Evolutionary conservation across 2,113 vertebrate species (phyloP), one percentile per base, ranked within the genome.

Genomic region (Caracal caracal): DNA sequence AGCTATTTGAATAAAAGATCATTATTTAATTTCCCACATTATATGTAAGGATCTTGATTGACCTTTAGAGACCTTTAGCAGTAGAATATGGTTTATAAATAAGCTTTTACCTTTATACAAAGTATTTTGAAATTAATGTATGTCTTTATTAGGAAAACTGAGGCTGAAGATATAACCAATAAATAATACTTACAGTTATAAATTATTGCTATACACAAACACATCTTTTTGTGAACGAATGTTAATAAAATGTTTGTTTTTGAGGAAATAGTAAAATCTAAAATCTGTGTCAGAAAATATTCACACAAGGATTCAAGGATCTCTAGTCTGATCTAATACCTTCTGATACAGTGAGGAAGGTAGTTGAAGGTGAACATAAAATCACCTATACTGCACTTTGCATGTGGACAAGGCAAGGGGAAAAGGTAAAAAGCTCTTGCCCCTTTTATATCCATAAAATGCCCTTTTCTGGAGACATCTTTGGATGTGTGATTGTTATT

Each of bases 401-500:
- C 51, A 80, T 10, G 78, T 56, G 88, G 93, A 49, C 83, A 97
- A 82, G 6, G 5, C 59, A 81, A 80, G 59, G 84, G 88, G 90
- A 90, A 97, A 91, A 88, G 70, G 43, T 95, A 33, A 96, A 96
- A 95, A 63, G 35, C 75, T 22, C 65, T 61, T 76, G 66, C 3
- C 3, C 65, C 10, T 49, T 94, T 95, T 90, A 93, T 30, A 94
- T 96, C 97, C 94, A 83, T 93, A 97, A 97, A 97, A 97, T 90
- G 75, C 59, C 47, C 47, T 97, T 71, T 98, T 89, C 70, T 37
- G 68, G 81, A 97, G 94, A 93, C 56, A n/a, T 35, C 90, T 94
- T 92, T 85, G 76, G 94, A 87, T 94, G 90, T 68, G 43, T 95
- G 93, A 98, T 98, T 98, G 96, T 98, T 98, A 98, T 98, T 98